phyloP scores from a whole-genome alignment of 1,140 invertebrate genomes.

The Aphelinus certus region DNA sequence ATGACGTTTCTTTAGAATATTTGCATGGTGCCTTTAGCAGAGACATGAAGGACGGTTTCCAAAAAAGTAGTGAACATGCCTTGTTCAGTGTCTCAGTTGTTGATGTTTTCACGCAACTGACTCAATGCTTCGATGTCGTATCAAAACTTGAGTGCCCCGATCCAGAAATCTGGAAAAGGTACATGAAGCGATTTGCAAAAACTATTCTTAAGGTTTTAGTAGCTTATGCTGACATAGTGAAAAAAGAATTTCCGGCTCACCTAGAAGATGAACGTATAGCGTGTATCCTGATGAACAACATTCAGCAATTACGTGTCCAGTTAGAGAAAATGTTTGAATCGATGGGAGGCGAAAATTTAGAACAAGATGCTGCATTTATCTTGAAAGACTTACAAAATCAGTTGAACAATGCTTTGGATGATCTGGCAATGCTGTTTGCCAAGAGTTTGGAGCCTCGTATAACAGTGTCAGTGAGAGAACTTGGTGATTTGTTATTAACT shows the following conservation, averaged over 20 bases:
- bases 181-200: slow-evolving; percentile 98
- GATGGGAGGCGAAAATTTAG: slow-evolving; percentile 97
- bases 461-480: slow-evolving; percentile 91
- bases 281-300: slow-evolving; percentile 99
- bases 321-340: slow-evolving; percentile 99
- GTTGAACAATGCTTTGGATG: slow-evolving; percentile 92
- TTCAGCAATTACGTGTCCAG: slow-evolving; percentile 97
- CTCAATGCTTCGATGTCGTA: slow-evolving; percentile 99
- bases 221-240: slow-evolving; percentile 97
- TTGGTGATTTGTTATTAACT: slow-evolving; percentile 88
- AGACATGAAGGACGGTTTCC: slow-evolving; percentile 99
- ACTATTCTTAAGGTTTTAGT: slow-evolving; percentile 98
- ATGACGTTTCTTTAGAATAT: slow-evolving; percentile 98
- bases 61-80: slow-evolving; percentile 98
- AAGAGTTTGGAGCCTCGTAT: slow-evolving; percentile 93
- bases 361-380: slow-evolving; percentile 95
- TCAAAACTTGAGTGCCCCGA: slow-evolving; percentile 98
- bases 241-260: slow-evolving; percentile 96
- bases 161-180: slow-evolving; percentile 97
- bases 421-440: slow-evolving; percentile 93
- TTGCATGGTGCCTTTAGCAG: slow-evolving; percentile 97
- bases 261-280: slow-evolving; percentile 93
- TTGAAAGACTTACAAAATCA: slow-evolving; percentile 96
- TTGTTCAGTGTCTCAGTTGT: slow-evolving; percentile 99
- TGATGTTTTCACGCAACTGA: slow-evolving; percentile 99